Percentiles rank a stretch among this genome's conserved stretches.
These are phyloP conservation scores for Timandra comae DNA, from an alignment of 2,888 invertebrate species.

Conservation along the genomic window DNA sequence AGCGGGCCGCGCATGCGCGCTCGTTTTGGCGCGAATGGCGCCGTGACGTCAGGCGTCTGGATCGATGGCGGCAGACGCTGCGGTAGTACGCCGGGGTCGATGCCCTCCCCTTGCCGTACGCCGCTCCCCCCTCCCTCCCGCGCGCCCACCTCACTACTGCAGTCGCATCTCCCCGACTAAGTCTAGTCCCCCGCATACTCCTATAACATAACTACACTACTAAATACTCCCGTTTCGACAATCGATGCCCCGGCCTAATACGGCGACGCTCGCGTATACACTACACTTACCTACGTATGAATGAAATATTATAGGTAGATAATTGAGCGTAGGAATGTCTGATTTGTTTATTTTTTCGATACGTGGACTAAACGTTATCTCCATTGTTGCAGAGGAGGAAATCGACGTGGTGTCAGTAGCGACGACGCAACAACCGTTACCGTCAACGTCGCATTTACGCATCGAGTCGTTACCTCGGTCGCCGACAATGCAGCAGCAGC, in stretches of 20 bases:
- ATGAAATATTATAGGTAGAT: constrained; percentile 21
- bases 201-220: constrained; percentile 20
- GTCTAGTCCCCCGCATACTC: constrained; percentile 42
- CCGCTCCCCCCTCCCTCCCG: constrained; percentile 38
- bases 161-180: constrained; percentile 63
- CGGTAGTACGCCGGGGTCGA: constrained; percentile 75
- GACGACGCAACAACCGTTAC: constrained; percentile 47
- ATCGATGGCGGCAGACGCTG: constrained; percentile 77
- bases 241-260: constrained; percentile 58
- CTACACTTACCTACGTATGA: constrained; percentile 61
- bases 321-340: background rate
- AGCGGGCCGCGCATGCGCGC: constrained; percentile 67
- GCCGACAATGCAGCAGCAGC: constrained; percentile 82
- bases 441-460: constrained; percentile 45
- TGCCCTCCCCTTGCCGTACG: constrained; percentile 52
- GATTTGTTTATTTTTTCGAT: constrained; percentile 1
- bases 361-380: constrained; percentile 37
- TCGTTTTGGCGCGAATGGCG: constrained; percentile 76
- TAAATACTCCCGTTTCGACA: constrained; percentile 32
- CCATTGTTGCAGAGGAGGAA: constrained; percentile 85
- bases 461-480: constrained; percentile 79
- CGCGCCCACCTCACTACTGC: constrained; percentile 68
- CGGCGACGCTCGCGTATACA: constrained; percentile 57
- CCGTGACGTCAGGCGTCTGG: constrained; percentile 75
- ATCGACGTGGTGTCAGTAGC: constrained; percentile 89